Evolutionary conservation across 2,797 vertebrate species (phyloP).

Genomic region (Fringilla coelebs): DNA sequence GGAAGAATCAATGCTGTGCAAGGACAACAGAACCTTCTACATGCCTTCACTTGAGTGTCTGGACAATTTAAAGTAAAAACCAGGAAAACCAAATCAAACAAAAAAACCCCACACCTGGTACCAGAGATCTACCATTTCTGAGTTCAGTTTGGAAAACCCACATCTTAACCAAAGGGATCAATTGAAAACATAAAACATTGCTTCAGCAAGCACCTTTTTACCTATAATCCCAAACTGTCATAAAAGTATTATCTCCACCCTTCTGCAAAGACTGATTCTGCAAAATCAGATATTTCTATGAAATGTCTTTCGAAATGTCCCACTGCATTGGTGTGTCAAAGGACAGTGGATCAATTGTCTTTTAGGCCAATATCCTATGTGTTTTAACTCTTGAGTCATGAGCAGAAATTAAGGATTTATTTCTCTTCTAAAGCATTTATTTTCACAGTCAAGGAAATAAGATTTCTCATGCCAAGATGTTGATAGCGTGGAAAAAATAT

Average conservation of each 20-base stretch:
- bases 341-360: background rate
- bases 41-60: background rate
- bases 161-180: background rate
- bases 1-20: background rate
- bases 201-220: constrained; percentile 16
- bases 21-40: background rate
- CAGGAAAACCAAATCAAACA: background rate
- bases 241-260: background rate
- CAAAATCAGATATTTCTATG: background rate
- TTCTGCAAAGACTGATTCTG: background rate
- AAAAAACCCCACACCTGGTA: fast-evolving
- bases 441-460: constrained; percentile 59
- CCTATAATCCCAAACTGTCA: background rate
- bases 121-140: background rate
- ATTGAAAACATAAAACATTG: background rate
- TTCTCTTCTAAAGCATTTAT: constrained; percentile 48
- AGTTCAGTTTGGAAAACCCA: background rate
- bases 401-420: constrained; percentile 61
- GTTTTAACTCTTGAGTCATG: constrained; percentile 24
- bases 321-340: constrained; percentile 12
- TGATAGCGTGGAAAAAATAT: constrained; percentile 13
- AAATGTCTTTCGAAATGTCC: background rate
- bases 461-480: constrained; percentile 32
- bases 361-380: background rate
- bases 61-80: background rate